Base-by-base conservation (phyloP, 2,888 invertebrate genomes). In the Cheilosia variabilis region DNA sequence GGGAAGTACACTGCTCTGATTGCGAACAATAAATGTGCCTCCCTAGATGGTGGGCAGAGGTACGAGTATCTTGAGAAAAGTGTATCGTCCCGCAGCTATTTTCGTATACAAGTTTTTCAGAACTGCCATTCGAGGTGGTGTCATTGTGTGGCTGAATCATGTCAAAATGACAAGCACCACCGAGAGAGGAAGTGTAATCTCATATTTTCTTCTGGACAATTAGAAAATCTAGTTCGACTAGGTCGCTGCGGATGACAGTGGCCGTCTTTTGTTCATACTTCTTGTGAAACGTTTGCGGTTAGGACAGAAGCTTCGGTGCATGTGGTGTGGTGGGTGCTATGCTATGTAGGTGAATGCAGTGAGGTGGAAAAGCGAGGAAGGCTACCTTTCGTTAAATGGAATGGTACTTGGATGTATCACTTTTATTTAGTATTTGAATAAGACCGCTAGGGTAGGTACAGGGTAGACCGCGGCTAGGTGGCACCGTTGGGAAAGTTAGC, bases 1-100 rank as follows among this genome's bases (percentile, higher is more conserved):
- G 84, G 75, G 75, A 84, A 80, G 75, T 80, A 19, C 75, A 58
- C 58, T 60, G 80, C 65, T 53, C 80, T 84, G 84, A 80, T 84
- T 84, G 63, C 68, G 45, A 69, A 80, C 80, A 80, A 80, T 75
- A 84, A 69, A 62, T 77, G 45, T 55, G 63, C 31, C 43, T 55
- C 75, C 52, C 31, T 75, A 65, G 69, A 80, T 75, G 75, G 75
- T 31, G 9, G 31, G 31, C 9, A 31, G 7, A 31, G 31, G 31
- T 31, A 31, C 7, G 2, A 2, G 31, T 60, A 78, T 71, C 69
- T 68, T 52, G 15, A 37, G 57, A 47, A 65, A 66, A 77, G 31
- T 41, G 65, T 60, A 66, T 60, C 81, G 65, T 53, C n/a, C 55
- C 45, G 66, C 41, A 58, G 27, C 31, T 13, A 37, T 24, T 22